Conservation (phyloP, 1,140 invertebrate genomes). For the Centruroides vittatus region DNA sequence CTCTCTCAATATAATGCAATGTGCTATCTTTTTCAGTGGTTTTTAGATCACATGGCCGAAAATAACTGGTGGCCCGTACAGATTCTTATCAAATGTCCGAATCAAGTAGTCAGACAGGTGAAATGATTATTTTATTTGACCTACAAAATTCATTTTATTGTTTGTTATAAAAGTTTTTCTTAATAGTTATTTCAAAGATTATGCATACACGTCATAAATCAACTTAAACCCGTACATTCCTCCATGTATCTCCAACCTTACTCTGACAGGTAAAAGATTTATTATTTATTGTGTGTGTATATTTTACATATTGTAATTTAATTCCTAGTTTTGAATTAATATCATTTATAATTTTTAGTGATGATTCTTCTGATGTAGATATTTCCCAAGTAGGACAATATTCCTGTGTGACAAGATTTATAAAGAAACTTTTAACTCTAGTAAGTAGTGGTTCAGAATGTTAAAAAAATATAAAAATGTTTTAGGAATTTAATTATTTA, state of each 20-base stretch:
- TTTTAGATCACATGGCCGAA: slow-evolving; percentile 77
- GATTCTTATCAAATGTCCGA: slow-evolving; percentile 86
- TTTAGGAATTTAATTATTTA: no score
- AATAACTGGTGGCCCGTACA: slow-evolving; percentile 91
- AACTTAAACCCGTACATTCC: slow-evolving; percentile 55
- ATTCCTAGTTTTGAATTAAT: background rate
- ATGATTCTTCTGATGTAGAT: slow-evolving; percentile 40
- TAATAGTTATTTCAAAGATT: slow-evolving; percentile 50
- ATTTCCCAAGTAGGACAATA: slow-evolving; percentile 52
- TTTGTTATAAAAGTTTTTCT: background rate
- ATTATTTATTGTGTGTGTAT: background rate
- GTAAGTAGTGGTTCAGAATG: slow-evolving; percentile 33
- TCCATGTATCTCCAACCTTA: slow-evolving; percentile 54
- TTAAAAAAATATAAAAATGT: no score
- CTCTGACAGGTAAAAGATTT: slow-evolving; percentile 35
- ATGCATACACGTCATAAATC: slow-evolving; percentile 84
- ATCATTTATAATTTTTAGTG: background rate
- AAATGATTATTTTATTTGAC: background rate
- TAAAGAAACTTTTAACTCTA: slow-evolving; percentile 71
- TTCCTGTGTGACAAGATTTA: slow-evolving; percentile 81
- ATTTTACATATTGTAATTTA: background rate
- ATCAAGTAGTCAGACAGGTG: slow-evolving; percentile 89
- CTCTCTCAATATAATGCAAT: background rate
- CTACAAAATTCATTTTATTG: no score
- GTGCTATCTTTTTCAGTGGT: slow-evolving; percentile 41